A percentile compares a stretch with the other conserved stretches of the same genome.
Conservation (phyloP, 2,797 vertebrate species). For the Kryptolebias ocellatus region DNA sequence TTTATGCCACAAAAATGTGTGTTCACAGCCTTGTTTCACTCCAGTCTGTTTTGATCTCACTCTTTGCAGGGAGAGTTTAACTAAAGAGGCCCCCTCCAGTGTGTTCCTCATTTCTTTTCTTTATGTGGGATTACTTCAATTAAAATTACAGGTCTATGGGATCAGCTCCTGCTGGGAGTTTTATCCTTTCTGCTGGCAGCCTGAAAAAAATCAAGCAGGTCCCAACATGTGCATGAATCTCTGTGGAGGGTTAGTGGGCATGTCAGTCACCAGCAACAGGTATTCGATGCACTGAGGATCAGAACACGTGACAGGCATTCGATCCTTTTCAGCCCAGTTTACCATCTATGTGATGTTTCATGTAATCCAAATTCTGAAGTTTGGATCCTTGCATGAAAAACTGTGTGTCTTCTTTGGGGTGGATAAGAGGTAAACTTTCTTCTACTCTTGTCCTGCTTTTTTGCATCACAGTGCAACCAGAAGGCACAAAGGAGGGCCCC, state of each 20-base stretch:
- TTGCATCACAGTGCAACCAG: slow-evolving; percentile 62
- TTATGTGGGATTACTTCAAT: slow-evolving; percentile 77
- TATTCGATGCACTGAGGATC: slow-evolving; percentile 42
- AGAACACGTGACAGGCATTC: slow-evolving; percentile 46
- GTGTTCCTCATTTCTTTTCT: slow-evolving; percentile 54
- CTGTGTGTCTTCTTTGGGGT: slow-evolving; percentile 18
- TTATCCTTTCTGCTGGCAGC: slow-evolving; percentile 69
- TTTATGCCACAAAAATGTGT: slow-evolving; percentile 41
- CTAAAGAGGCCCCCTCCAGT: not conserved
- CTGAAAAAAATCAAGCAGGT: slow-evolving; percentile 63
- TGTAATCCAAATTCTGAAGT: slow-evolving; percentile 29
- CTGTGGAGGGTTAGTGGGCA: slow-evolving; percentile 55
- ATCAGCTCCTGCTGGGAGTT: slow-evolving; percentile 72
- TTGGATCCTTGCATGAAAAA: slow-evolving; percentile 19
- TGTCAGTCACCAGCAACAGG: slow-evolving; percentile 71
- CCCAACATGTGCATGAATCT: slow-evolving; percentile 65
- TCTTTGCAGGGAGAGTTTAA: slow-evolving; percentile 44
- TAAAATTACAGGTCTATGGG: slow-evolving; percentile 76
- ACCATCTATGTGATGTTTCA: slow-evolving; percentile 24
- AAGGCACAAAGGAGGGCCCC: slow-evolving; percentile 87
- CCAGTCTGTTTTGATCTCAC: slow-evolving; percentile 44
- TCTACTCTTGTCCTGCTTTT: slow-evolving; percentile 6
- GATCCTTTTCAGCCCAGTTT: slow-evolving; percentile 28
- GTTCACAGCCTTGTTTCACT: slow-evolving; percentile 22
- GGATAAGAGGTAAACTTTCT: slow-evolving; percentile 26